phyloP scores from a whole-genome alignment of 2,888 invertebrate species.

The Merodon equestris region DNA sequence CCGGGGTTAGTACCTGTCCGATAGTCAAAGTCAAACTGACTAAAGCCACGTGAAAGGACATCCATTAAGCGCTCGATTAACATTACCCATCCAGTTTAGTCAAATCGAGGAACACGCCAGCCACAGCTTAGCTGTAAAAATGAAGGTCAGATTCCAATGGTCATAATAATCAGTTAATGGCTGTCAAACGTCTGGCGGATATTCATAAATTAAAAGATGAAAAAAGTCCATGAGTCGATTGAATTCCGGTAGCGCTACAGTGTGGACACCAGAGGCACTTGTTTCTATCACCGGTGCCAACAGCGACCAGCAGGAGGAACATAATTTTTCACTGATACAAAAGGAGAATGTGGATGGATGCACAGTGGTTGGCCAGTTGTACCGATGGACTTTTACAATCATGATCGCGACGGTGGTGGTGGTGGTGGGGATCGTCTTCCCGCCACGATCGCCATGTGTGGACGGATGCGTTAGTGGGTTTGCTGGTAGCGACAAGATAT shows the following conservation, averaged over 20 bases:
- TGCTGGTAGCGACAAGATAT: too few relatives aligned
- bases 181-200: constrained; percentile 62
- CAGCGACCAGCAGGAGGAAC: constrained; percentile 36
- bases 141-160: constrained; percentile 66
- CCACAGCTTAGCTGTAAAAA: constrained; percentile 4
- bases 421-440: too few relatives aligned
- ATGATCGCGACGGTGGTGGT: too few relatives aligned
- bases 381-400: too few relatives aligned
- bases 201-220: constrained; percentile 55
- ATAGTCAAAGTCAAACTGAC: constrained; percentile 56
- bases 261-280: constrained; percentile 51
- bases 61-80: constrained; percentile 56
- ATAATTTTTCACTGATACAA: constrained; percentile 62
- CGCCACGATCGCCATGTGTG: too few relatives aligned
- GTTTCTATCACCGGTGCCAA: constrained; percentile 51
- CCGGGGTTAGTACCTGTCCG: constrained; percentile 51
- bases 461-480: too few relatives aligned
- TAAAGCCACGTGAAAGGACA: constrained; percentile 60
- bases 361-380: too few relatives aligned
- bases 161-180: constrained; percentile 65
- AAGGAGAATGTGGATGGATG: background rate
- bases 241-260: constrained; percentile 57
- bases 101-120: background rate
- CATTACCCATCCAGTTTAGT: constrained; percentile 18
- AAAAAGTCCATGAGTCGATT: constrained; percentile 9